Base-by-base conservation (phyloP, 2,888 invertebrate species). In the Isotomurus palustris region DNA sequence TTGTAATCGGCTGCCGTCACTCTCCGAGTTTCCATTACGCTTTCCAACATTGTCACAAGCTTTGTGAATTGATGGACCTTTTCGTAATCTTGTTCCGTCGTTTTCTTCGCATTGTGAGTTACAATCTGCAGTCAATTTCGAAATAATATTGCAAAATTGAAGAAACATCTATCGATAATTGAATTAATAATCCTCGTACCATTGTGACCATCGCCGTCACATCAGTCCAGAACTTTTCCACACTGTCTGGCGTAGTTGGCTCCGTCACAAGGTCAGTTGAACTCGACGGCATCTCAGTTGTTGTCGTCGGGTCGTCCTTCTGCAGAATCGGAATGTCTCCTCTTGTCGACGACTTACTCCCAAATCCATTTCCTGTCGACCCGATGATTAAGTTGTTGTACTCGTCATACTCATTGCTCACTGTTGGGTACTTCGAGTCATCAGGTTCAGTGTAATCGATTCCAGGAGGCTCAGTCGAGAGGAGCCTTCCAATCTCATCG, bases 201-300 rank as follows among this genome's bases (percentile, higher is more conserved):
- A 67, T 62, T 53, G 64, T 63, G 25, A 70, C 51, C 36, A 64
- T 53, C 2, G 65, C 62, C 50, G 64, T 58, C 43, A 70, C 63
- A 19, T 60, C 64, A 1, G 70, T 70, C 21, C 68, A 50, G 48
- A 66, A 66, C 59, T 62, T 67, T 43, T 72, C 70, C 21, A 70
- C 54, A 48, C 52, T 66, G 47, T 68, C 65, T 12, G 65, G 59
- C 2, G 69, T 60, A 5, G 64, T 56, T 2, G 67, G 47, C 19
- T 64, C 58, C 2, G 61, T 57, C 25, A n/a, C 21, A 3, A 47
- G 44, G 4, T 36, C 53, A 5, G 57, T 61, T 21, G 60, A 45
- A n/a, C n/a, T n/a, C 1, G 56, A 48, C n/a, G 43, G 49, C 61
- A 58, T 58, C 25, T 62, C 56, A 2, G 67, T 60, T 6, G 61